Evolutionary conservation across 2,113 vertebrate species (phyloP).

Genomic region (Myiozetetes cayanensis): DNA sequence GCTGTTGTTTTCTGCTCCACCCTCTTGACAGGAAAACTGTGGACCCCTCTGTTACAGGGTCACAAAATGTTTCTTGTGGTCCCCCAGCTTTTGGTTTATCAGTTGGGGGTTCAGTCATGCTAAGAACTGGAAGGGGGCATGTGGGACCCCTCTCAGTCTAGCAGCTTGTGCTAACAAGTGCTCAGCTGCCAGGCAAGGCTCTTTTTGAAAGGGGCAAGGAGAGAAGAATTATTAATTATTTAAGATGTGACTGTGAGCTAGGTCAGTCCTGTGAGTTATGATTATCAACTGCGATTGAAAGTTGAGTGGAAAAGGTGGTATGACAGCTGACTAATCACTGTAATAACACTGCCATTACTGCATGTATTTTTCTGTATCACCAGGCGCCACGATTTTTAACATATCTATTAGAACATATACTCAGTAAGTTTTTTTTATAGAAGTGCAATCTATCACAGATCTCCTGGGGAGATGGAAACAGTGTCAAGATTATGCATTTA

Average conservation of each 20-base stretch:
- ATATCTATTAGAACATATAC: neutral
- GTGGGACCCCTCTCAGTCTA: neutral
- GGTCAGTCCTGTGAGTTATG: neutral
- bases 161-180: neutral
- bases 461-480: neutral
- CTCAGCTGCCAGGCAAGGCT: neutral
- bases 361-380: neutral
- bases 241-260: neutral
- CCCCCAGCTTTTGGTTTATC: neutral
- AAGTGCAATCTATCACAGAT: neutral
- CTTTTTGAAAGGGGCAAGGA: neutral
- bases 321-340: neutral
- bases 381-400: neutral
- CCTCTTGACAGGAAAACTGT: neutral
- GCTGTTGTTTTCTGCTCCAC: neutral
- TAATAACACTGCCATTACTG: neutral
- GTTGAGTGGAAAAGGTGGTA: neutral
- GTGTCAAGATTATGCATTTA: neutral
- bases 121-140: neutral
- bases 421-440: neutral
- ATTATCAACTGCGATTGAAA: neutral
- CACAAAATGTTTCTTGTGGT: neutral
- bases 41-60: neutral
- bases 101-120: accelerated
- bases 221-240: neutral